phyloP scores from a whole-genome alignment of 2,888 invertebrate genomes.

The Calameuta filiformis region DNA sequence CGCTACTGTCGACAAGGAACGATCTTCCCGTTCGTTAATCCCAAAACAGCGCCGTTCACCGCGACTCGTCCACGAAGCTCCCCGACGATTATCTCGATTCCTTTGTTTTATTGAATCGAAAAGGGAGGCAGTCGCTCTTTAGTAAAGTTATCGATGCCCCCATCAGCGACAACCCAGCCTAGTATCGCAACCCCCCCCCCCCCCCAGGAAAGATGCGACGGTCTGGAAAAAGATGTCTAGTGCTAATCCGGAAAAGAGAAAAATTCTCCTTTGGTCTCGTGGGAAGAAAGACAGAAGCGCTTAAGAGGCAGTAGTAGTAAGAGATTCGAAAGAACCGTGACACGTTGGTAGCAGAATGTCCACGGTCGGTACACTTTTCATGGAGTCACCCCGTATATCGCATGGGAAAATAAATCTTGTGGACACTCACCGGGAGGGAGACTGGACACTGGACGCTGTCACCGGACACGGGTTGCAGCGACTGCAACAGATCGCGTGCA shows the following conservation, averaged over 20 bases:
- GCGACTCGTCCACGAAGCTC: neutral
- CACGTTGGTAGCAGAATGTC: neutral
- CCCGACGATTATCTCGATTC: neutral
- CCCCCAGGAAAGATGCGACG: neutral
- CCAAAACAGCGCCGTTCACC: neutral
- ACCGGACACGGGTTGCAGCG: slow-evolving; percentile 63
- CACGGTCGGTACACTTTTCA: slow-evolving; percentile 30
- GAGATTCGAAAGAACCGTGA: too few relatives aligned
- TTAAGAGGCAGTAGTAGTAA: too few relatives aligned
- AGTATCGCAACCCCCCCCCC: too few relatives aligned
- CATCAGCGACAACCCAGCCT: too few relatives aligned
- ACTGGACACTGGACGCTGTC: slow-evolving; percentile 63
- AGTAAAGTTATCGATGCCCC: too few relatives aligned
- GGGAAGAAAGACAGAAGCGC: too few relatives aligned
- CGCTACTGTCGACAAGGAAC: neutral
- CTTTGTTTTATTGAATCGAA: neutral
- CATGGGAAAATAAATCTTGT: slow-evolving; percentile 65
- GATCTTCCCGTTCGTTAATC: neutral
- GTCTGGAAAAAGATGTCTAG: too few relatives aligned
- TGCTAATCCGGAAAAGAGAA: too few relatives aligned
- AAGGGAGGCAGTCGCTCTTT: neutral
- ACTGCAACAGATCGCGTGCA: slow-evolving; percentile 64
- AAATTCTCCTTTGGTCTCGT: too few relatives aligned
- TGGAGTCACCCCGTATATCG: slow-evolving; percentile 54
- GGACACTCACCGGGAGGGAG: slow-evolving; percentile 58